Percentiles rank a stretch among this genome's conserved stretches.
Evolutionary conservation across 2,797 vertebrate genomes (phyloP).

Genomic region (Anguilla marmorata): DNA sequence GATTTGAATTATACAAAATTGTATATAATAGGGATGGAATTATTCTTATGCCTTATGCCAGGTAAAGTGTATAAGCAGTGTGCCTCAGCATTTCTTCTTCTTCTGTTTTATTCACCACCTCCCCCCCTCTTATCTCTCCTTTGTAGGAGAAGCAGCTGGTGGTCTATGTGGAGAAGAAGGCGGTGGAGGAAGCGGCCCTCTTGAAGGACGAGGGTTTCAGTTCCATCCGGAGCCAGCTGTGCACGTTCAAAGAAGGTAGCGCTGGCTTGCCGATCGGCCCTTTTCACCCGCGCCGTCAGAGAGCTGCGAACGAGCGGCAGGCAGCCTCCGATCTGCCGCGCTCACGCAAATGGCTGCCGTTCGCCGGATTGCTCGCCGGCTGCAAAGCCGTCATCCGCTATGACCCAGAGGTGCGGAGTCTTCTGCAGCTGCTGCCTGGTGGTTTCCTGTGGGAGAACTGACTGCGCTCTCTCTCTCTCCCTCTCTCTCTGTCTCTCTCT

Average conservation of each 20-base stretch:
- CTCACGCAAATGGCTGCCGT: not conserved
- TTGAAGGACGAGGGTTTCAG: constrained; percentile 70
- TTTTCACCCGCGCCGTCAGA: not conserved
- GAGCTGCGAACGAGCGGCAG: not conserved
- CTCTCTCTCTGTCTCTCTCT: not conserved
- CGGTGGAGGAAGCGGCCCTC: constrained; percentile 71
- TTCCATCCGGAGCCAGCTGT: constrained; percentile 75
- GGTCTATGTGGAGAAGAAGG: constrained; percentile 80
- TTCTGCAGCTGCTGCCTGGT: not conserved
- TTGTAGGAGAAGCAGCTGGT: constrained; percentile 77
- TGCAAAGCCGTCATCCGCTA: not conserved
- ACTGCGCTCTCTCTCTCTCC: not conserved
- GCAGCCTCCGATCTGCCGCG: not conserved
- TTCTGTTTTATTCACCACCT: not conserved
- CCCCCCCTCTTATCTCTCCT: constrained; percentile 25
- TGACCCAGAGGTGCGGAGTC: not conserved
- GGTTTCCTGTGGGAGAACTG: constrained; percentile 4
- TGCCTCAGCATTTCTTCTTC: not conserved
- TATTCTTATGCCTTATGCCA: too few species aligned
- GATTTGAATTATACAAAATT: too few species aligned
- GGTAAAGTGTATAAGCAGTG: not conserved
- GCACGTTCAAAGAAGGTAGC: constrained; percentile 79
- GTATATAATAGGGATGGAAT: too few species aligned
- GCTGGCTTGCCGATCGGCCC: not conserved
- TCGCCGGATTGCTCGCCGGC: not conserved